A percentile compares a stretch with the other conserved stretches of the same genome.
Conservation (phyloP, 37 sponge, comb jelly and placozoan genomes). For the Spongilla lacustris region DNA sequence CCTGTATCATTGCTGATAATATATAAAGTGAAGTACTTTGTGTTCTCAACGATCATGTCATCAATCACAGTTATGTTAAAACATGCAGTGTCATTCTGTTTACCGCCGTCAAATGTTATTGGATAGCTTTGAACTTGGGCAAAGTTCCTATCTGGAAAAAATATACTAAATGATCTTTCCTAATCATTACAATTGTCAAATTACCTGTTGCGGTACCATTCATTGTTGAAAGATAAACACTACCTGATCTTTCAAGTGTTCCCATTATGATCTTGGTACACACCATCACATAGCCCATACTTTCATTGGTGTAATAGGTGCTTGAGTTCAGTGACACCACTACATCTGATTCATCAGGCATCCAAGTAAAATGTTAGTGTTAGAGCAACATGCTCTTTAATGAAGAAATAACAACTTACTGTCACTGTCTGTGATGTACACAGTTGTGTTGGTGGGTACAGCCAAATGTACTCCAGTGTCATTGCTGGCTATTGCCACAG, state of each 20-base stretch:
- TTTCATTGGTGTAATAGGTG: background rate
- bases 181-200: background rate
- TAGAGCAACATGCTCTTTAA: too few species aligned
- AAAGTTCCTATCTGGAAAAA: background rate
- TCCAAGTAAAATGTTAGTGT: too few species aligned
- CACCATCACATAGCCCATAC: background rate
- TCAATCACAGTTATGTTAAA: background rate
- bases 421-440: background rate
- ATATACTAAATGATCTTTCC: background rate
- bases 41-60: background rate
- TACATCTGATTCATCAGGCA: background rate
- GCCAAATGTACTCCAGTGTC: background rate
- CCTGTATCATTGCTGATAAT: background rate
- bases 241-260: background rate
- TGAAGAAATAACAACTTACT: background rate
- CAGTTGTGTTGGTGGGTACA: background rate
- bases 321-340: background rate
- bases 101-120: background rate
- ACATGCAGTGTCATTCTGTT: background rate
- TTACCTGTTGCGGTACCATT: background rate
- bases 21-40: background rate
- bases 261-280: background rate
- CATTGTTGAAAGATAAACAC: background rate
- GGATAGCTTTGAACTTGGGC: background rate
- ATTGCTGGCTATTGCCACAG: background rate